Percentiles rank a stretch among this genome's conserved stretches.
Evolutionary conservation across 2,888 invertebrate genomes (phyloP).

Genomic region (Gymnocheta viridis): DNA sequence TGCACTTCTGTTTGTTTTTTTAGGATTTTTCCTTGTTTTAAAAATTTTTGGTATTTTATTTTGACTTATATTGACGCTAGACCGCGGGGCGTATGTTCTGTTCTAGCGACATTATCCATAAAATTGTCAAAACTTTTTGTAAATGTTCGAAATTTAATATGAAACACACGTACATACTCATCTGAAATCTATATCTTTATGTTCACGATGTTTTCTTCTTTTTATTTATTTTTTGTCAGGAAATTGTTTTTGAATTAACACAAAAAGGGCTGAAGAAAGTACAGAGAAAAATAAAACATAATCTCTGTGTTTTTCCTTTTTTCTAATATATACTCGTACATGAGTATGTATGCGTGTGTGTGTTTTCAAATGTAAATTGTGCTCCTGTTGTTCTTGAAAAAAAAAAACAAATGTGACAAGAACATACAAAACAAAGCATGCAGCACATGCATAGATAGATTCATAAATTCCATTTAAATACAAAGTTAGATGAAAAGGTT

Average conservation of each 20-base stretch:
- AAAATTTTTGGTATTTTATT: constrained; percentile 25
- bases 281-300: constrained; percentile 30
- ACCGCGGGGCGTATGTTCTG: constrained; percentile 59
- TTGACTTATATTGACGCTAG: constrained; percentile 49
- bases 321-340: too few species aligned
- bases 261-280: constrained; percentile 43
- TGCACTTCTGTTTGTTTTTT: not conserved
- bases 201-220: too few species aligned
- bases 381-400: constrained; percentile 40
- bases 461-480: constrained; percentile 5
- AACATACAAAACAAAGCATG: not conserved
- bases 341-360: too few species aligned
- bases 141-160: constrained; percentile 22
- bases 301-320: constrained; percentile 16
- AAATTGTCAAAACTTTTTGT: constrained; percentile 60
- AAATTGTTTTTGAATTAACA: constrained; percentile 48
- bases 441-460: not conserved
- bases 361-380: constrained; percentile 47
- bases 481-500: not conserved
- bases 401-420: constrained; percentile 27
- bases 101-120: constrained; percentile 59
- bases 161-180: not conserved
- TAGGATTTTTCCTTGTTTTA: not conserved
- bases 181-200: constrained; percentile 11
- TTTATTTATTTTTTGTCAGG: constrained; percentile 43